Conservation (phyloP, 2,113 vertebrate genomes). For the Cryptomyrus ogoouensis region DNA sequence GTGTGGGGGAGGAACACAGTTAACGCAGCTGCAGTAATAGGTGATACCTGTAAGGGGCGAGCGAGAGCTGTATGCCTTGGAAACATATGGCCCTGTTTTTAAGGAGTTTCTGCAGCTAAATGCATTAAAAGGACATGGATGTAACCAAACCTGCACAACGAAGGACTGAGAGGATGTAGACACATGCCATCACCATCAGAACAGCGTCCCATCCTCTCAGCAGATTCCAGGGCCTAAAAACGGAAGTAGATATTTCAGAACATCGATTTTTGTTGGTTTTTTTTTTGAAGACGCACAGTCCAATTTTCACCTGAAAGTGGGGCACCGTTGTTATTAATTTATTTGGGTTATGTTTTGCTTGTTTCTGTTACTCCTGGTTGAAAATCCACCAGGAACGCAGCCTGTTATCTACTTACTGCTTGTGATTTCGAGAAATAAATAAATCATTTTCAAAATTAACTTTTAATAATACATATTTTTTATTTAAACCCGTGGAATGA, state of each 20-base stretch:
- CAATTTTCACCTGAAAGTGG: not conserved
- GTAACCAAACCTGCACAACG: not conserved
- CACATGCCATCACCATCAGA: not conserved
- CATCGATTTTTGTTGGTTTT: not conserved
- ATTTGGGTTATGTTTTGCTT: not conserved
- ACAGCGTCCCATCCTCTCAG: not conserved
- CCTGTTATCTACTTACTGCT: not conserved
- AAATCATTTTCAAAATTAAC: not conserved
- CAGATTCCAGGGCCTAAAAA: not conserved
- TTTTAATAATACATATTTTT: not conserved
- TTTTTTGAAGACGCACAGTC: not conserved
- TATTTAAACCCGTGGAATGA: not conserved
- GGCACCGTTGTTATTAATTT: not conserved
- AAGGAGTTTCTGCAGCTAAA: conserved; percentile 23
- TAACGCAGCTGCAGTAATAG: conserved; percentile 36
- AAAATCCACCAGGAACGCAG: not conserved
- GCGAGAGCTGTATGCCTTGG: conserved; percentile 16
- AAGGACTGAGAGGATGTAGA: not conserved
- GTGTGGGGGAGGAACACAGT: not conserved
- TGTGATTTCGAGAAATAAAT: not conserved
- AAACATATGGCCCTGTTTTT: conserved; percentile 42
- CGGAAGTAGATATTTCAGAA: not conserved
- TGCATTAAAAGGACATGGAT: not conserved
- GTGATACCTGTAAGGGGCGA: conserved; percentile 36
- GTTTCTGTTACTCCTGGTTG: not conserved